A percentile compares a stretch with the other conserved stretches of the same genome.
Conservation (phyloP, 2,797 vertebrate species). For the Columba guinea region DNA sequence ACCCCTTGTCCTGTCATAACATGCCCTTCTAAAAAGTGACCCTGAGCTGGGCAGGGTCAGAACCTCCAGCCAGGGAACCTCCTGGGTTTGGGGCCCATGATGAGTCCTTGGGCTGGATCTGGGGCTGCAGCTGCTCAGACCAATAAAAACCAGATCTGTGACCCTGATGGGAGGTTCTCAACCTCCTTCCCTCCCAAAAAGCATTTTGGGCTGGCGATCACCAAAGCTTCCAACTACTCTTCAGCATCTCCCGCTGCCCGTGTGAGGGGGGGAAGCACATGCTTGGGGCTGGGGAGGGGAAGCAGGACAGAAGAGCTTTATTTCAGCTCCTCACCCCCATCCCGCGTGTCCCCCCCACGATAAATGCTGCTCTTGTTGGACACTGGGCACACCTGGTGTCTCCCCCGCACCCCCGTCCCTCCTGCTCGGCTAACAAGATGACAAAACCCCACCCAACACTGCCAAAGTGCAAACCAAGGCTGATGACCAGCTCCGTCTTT, state of each 20-base stretch:
- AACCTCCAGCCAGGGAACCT: not conserved
- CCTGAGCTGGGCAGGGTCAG: not conserved
- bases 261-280: not conserved
- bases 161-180: not conserved
- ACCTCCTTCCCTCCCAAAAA: too few species aligned
- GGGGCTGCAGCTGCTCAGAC: not conserved
- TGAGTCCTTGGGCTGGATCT: not conserved
- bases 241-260: fast-evolving
- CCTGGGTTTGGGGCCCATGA: fast-evolving
- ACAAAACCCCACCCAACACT: not conserved
- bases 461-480: not conserved
- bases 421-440: not conserved
- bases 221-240: fast-evolving
- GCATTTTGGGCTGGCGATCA: not conserved
- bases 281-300: not conserved
- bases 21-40: not conserved
- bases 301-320: constrained; percentile 33
- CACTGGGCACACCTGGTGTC: not conserved
- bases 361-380: not conserved
- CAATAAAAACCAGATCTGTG: not conserved
- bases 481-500: not conserved
- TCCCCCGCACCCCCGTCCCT: not conserved
- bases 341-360: fast-evolving
- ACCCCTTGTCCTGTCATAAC: too few species aligned
- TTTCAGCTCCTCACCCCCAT: not conserved